Percentiles rank a stretch among this genome's conserved stretches.
Conservation (phyloP, 64 coral and sea anemone species). For the Exaiptasia diaphana region DNA sequence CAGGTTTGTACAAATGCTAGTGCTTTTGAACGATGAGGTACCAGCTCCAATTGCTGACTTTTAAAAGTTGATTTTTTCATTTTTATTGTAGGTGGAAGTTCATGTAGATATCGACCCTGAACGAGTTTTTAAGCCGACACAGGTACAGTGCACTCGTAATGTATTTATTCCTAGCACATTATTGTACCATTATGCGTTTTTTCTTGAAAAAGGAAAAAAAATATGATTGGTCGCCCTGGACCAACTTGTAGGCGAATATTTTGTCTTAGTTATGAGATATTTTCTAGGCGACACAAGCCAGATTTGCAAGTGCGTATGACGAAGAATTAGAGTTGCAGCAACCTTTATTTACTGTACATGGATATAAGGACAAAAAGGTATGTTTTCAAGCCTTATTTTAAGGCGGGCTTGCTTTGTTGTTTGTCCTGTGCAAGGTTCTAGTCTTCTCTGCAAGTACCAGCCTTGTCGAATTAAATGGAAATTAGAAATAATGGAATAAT, state of each 20-base stretch:
- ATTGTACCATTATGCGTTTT: too few species aligned
- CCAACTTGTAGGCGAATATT: too few species aligned
- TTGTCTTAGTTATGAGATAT: too few species aligned
- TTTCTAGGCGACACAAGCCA: slow-evolving; percentile 62
- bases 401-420: background rate
- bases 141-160: too few species aligned
- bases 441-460: too few species aligned
- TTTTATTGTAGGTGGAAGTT: slow-evolving; percentile 59
- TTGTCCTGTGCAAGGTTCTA: too few species aligned
- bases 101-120: slow-evolving; percentile 77
- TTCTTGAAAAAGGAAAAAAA: too few species aligned
- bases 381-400: background rate
- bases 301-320: slow-evolving; percentile 53
- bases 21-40: background rate
- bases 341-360: slow-evolving; percentile 84
- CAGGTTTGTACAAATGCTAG: background rate
- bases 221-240: too few species aligned
- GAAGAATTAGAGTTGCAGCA: slow-evolving; percentile 88
- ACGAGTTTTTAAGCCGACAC: slow-evolving; percentile 66
- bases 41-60: background rate
- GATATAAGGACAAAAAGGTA: slow-evolving; percentile 74
- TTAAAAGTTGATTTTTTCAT: background rate
- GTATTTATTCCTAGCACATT: too few species aligned
- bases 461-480: too few species aligned
- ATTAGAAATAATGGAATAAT: too few species aligned